phyloP scores from a whole-genome alignment of 2,797 vertebrate genomes.

The Hafferia zeledoni region DNA sequence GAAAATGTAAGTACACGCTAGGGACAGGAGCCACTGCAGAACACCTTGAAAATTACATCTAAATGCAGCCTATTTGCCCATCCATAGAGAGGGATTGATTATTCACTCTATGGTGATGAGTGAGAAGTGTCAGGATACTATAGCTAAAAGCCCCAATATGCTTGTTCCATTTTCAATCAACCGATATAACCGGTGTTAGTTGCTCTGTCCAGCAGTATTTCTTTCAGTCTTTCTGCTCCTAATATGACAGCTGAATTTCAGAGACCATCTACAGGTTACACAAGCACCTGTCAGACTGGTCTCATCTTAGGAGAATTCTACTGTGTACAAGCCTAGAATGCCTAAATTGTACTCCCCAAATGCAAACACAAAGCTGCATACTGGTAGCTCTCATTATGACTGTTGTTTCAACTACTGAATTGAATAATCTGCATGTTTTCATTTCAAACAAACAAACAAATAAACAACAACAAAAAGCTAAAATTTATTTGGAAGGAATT shows the following conservation, averaged over 20 bases:
- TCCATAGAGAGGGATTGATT: neutral
- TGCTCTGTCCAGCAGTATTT: neutral
- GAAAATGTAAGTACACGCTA: accelerated
- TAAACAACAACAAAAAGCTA: neutral
- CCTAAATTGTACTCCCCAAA: neutral
- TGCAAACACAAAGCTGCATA: neutral
- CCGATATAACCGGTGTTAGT: neutral
- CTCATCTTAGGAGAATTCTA: neutral
- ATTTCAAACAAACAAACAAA: neutral
- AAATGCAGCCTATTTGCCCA: neutral
- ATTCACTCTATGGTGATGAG: neutral
- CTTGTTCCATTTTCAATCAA: neutral
- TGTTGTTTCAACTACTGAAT: neutral
- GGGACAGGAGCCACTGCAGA: neutral
- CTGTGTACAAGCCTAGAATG: accelerated
- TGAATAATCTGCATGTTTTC: neutral
- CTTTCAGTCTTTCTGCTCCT: neutral
- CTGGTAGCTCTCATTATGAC: neutral
- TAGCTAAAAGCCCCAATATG: neutral
- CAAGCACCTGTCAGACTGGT: neutral
- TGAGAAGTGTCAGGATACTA: neutral
- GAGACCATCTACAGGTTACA: neutral
- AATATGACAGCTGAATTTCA: neutral
- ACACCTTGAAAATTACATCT: neutral
- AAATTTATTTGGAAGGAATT: neutral